Conservation (phyloP, 2,888 invertebrate species). For the Timema cristinae region DNA sequence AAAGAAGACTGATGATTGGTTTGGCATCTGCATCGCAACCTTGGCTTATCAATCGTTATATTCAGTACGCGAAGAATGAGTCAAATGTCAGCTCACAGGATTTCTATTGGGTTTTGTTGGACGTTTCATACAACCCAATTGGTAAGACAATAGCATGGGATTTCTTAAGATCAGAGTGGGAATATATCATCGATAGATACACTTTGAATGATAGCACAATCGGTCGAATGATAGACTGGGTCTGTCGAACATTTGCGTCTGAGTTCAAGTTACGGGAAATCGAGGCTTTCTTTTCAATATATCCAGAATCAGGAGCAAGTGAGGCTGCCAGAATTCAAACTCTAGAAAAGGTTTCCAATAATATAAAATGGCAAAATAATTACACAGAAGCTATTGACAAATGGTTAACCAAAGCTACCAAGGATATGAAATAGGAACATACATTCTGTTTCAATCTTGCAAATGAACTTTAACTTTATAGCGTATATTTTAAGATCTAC, state of each 20-base stretch:
- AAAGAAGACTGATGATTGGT: slow-evolving; percentile 65
- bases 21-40: slow-evolving; percentile 64
- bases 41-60: slow-evolving; percentile 61
- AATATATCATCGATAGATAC: slow-evolving; percentile 68
- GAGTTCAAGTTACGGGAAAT: slow-evolving; percentile 62
- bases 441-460: no score
- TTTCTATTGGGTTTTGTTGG: slow-evolving; percentile 65
- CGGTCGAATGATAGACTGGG: slow-evolving; percentile 66
- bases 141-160: slow-evolving; percentile 79
- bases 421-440: no score
- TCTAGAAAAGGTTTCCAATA: no score
- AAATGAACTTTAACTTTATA: no score
- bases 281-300: not conserved
- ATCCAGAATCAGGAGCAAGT: no score
- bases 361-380: no score
- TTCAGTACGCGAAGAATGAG: slow-evolving; percentile 70
- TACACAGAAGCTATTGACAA: no score
- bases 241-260: slow-evolving; percentile 66
- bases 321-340: no score
- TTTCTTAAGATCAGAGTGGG: slow-evolving; percentile 72
- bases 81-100: slow-evolving; percentile 77
- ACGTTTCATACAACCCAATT: slow-evolving; percentile 66
- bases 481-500: no score
- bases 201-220: slow-evolving; percentile 77
- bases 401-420: no score